These are phyloP conservation scores for Encarsia formosa DNA, from an alignment of 2,888 invertebrate genomes.

Conservation along the genomic window DNA sequence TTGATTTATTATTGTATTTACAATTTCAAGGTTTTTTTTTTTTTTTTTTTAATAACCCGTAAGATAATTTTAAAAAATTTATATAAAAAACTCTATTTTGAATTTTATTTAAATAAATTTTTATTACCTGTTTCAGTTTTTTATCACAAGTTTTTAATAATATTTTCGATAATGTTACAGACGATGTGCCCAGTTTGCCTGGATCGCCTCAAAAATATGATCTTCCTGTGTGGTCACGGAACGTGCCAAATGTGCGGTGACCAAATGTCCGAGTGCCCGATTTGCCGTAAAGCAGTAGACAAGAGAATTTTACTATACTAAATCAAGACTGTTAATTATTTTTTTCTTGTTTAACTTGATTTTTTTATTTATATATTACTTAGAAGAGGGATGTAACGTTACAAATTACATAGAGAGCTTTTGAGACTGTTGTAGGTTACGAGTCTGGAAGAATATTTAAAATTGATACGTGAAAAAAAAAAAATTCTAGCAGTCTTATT, in stretches of 20 bases:
- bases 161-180: constrained; percentile 55
- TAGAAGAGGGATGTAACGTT: too few species aligned
- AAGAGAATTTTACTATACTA: constrained; percentile 90
- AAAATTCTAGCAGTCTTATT: too few species aligned
- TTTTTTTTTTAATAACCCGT: too few species aligned
- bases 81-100: too few species aligned
- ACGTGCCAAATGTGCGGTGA: constrained; percentile 99
- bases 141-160: neutral
- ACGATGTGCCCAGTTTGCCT: constrained; percentile 98
- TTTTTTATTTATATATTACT: constrained; percentile 2
- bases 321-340: constrained; percentile 25
- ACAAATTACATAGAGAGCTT: constrained; percentile 16
- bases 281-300: constrained; percentile 94
- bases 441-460: too few species aligned
- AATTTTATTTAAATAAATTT: too few species aligned
- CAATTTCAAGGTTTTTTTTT: too few species aligned
- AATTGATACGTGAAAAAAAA: too few species aligned
- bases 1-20: too few species aligned
- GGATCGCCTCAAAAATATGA: constrained; percentile 97
- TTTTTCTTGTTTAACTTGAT: constrained; percentile 1
- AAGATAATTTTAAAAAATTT: too few species aligned
- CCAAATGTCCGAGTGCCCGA: constrained; percentile 95
- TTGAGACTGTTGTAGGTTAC: constrained; percentile 17
- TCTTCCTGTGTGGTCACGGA: constrained; percentile 96
- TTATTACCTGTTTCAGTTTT: too few species aligned